These are phyloP conservation scores for Drosophila koepferae DNA, from an alignment of 2,888 invertebrate species.

Conservation along the genomic window DNA sequence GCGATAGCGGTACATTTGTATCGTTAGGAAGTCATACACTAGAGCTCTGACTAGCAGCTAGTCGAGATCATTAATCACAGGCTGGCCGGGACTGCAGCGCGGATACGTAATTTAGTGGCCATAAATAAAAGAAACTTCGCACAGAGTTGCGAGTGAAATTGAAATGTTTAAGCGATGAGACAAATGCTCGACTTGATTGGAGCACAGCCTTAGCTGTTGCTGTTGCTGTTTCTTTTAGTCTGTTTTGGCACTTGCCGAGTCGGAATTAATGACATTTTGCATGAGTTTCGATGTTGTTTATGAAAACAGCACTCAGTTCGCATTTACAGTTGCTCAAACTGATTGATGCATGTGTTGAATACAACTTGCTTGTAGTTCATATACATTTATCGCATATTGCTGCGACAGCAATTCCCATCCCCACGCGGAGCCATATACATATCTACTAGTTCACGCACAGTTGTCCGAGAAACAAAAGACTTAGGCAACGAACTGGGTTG, in stretches of 20 bases:
- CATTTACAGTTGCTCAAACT: constrained; percentile 63
- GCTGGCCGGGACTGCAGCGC: constrained; percentile 49
- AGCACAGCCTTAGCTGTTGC: constrained; percentile 40
- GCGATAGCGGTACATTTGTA: constrained; percentile 69
- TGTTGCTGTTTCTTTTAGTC: constrained; percentile 22
- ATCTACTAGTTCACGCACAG: constrained; percentile 33
- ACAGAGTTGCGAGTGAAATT: constrained; percentile 68
- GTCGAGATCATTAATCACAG: constrained; percentile 74
- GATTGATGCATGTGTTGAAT: constrained; percentile 58
- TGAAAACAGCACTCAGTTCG: constrained; percentile 76
- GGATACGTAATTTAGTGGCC: constrained; percentile 79
- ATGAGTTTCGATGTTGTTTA: constrained; percentile 76
- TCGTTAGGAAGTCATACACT: constrained; percentile 53
- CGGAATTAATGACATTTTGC: constrained; percentile 74
- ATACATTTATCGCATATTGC: constrained; percentile 10
- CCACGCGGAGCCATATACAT: constrained; percentile 21
- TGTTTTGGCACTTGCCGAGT: constrained; percentile 55
- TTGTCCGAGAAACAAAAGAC: constrained; percentile 66
- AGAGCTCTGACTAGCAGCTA: constrained; percentile 21
- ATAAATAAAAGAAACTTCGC: constrained; percentile 76
- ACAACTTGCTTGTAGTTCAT: constrained; percentile 37
- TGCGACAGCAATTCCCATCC: background rate
- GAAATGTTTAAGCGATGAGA: constrained; percentile 81
- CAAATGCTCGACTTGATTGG: constrained; percentile 77
- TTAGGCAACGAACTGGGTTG: constrained; percentile 64